Evolutionary conservation across 2,888 invertebrate species (phyloP), one percentile per base, ranked within the genome.

Genomic region (Melipona bicolor): DNA sequence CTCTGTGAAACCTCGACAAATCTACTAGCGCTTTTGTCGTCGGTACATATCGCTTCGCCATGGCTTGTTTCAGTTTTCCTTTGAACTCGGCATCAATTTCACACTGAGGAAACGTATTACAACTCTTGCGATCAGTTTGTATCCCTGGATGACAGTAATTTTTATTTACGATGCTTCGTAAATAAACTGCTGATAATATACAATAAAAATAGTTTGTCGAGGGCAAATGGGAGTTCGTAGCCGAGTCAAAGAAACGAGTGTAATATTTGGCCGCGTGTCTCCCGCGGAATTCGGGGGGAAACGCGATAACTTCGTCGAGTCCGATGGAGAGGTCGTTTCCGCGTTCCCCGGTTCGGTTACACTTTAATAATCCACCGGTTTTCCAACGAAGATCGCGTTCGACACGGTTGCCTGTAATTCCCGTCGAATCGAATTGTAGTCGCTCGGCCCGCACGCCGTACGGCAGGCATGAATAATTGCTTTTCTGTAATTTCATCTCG

Each of bases 21-120:
- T 98, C 97, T 78, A 98, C 97, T 78, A 98, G 95, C 0, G 98
- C 97, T 92, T 97, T 97, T 0, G 96, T 96, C 2, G 95, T 94
- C 11, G 96, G 95, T 94, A 97, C 97, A 92, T 98, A 98, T 91
- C 98, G 96, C 90, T 97, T 97, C 0, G 96, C 97, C 97, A 98
- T 97, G 0, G 97, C 97, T 69, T 96, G 91, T 94, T 97, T 98
- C 95, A 98, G 96, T 92, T 96, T 97, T 85, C 97, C 96, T 91
- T 97, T 97, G 90, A 97, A 95, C 4, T 95, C 95, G 5, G 95
- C 96, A 93, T 97, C 97, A 86, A 98, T 95, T 75, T 96, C 95
- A 2, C 96, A 89, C 0, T 87, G 84, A 0, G 93, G 93, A 77
- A 24, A 24, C 1, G 87, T 61, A 89, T 87, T 3, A 49, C 9